Conservation (phyloP, 2,888 invertebrate genomes). For the Ornithoptera alexandrae region DNA sequence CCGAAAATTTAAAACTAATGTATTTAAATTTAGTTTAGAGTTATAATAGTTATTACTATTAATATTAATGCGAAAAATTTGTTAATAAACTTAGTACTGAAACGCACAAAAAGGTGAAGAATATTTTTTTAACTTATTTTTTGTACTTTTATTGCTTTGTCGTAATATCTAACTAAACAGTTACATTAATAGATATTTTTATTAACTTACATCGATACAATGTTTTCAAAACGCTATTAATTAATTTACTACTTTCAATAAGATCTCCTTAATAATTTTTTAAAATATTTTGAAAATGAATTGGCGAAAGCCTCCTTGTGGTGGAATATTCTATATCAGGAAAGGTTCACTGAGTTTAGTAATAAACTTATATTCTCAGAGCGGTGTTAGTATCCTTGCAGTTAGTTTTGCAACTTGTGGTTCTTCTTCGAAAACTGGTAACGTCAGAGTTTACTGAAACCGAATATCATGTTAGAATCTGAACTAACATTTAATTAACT, state of each 20-base stretch:
- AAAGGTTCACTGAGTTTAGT: neutral
- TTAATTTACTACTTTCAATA: neutral
- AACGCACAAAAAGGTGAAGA: too few relatives aligned
- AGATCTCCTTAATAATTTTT: neutral
- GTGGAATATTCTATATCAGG: neutral
- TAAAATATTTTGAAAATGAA: neutral
- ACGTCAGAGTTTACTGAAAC: slow-evolving; percentile 44
- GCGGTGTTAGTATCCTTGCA: slow-evolving; percentile 18
- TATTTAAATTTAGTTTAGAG: too few relatives aligned
- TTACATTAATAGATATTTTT: neutral
- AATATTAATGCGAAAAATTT: too few relatives aligned
- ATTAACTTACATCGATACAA: neutral
- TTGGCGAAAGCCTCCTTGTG: neutral
- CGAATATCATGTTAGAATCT: slow-evolving; percentile 31
- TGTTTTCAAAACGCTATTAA: neutral
- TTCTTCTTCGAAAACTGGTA: slow-evolving; percentile 31
- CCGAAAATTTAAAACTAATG: too few relatives aligned
- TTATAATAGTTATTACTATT: too few relatives aligned
- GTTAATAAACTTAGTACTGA: too few relatives aligned
- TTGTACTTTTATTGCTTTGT: neutral
- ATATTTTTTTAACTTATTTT: too few relatives aligned
- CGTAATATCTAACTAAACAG: neutral
- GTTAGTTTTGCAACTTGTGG: slow-evolving; percentile 30
- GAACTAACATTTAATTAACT: slow-evolving; percentile 8
- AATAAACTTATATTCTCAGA: neutral